Evolutionary conservation across 1,140 invertebrate genomes (phyloP).

Genomic region (Cardiocondyla obscurior): DNA sequence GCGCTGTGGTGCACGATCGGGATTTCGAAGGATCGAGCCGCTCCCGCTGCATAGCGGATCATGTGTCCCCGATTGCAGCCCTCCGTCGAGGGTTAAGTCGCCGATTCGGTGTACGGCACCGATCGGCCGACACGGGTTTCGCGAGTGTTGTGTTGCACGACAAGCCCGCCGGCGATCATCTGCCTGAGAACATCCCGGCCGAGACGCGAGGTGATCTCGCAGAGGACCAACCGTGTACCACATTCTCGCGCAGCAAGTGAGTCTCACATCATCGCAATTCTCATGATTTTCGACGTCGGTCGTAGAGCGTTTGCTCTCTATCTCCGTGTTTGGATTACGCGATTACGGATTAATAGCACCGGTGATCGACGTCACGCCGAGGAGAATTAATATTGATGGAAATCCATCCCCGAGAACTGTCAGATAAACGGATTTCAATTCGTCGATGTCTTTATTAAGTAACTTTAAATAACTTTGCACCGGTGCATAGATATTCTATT

Average conservation of each 20-base stretch:
- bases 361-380: not conserved
- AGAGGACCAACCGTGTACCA: constrained; percentile 68
- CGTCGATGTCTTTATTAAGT: not conserved
- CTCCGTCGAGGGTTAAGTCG: constrained; percentile 64
- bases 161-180: constrained; percentile 37
- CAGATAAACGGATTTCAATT: not conserved
- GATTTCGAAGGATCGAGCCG: constrained; percentile 21
- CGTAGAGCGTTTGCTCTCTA: not conserved
- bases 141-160: constrained; percentile 55
- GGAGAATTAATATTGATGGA: constrained; percentile 13
- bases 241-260: constrained; percentile 70
- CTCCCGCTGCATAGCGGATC: constrained; percentile 26
- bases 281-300: not conserved
- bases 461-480: not conserved
- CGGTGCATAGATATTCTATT: not conserved
- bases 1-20: not conserved
- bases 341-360: not conserved
- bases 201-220: constrained; percentile 59
- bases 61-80: constrained; percentile 65
- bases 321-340: not conserved
- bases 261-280: constrained; percentile 32
- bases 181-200: constrained; percentile 24
- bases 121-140: constrained; percentile 7
- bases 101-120: constrained; percentile 25
- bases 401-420: not conserved